Conservation (phyloP, 1,140 invertebrate species). For the Pachyrhynchus sulphureomaculatus region DNA sequence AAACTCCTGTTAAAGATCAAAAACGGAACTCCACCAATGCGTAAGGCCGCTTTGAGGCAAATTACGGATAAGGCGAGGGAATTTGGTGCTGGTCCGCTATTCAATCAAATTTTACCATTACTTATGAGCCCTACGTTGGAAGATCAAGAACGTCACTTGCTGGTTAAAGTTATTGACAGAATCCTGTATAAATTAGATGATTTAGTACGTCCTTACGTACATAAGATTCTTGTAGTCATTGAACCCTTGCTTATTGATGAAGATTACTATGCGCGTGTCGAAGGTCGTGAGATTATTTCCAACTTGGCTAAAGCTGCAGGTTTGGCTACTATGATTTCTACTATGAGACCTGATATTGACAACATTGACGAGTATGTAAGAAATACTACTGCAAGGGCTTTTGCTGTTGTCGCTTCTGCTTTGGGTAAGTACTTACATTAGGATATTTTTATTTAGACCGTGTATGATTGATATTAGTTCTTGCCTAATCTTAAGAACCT, state of each 20-base stretch:
- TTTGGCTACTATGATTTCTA: conserved; percentile 99
- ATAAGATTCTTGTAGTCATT: conserved; percentile 99
- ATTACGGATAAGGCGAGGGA: conserved; percentile 99
- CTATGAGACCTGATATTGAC: conserved; percentile 99
- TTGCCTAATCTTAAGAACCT: too few species aligned
- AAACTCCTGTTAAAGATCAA: conserved; percentile 97
- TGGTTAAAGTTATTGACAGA: conserved; percentile 99
- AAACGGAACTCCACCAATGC: conserved; percentile 99
- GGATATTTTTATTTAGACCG: neutral
- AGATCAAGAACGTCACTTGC: conserved; percentile 97
- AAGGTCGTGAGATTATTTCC: conserved; percentile 98
- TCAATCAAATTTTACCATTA: conserved; percentile 97
- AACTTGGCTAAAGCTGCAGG: conserved; percentile 99
- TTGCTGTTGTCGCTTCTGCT: conserved; percentile 98
- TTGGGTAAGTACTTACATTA: conserved; percentile 57
- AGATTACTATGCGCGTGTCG: conserved; percentile 99
- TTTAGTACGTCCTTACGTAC: conserved; percentile 97
- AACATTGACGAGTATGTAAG: conserved; percentile 99
- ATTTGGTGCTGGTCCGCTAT: conserved; percentile 96
- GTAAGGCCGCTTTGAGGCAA: conserved; percentile 95
- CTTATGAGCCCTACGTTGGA: conserved; percentile 99
- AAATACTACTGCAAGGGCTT: conserved; percentile 98
- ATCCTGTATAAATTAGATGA: conserved; percentile 99
- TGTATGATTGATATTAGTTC: too few species aligned
- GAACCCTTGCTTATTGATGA: conserved; percentile 99